A percentile compares a stretch with the other conserved stretches of the same genome.
Evolutionary conservation across 2,797 vertebrate species (phyloP).

Genomic region (Oreonectes daqikongensis): DNA sequence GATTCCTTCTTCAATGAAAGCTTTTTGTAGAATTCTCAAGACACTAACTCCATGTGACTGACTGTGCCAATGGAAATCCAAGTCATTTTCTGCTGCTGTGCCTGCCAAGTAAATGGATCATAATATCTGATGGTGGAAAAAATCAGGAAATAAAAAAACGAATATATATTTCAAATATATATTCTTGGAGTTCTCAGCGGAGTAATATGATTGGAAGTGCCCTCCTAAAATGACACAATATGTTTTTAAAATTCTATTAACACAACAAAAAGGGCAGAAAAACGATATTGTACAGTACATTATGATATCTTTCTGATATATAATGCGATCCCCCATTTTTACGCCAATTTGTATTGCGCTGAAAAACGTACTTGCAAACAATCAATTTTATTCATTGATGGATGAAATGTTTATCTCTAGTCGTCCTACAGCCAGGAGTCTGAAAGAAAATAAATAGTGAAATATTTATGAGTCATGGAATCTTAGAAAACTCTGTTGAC

Average conservation of each 20-base stretch:
- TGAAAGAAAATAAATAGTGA: background rate
- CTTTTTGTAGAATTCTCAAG: slow-evolving; percentile 16
- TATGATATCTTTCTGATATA: background rate
- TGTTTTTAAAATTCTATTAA: background rate
- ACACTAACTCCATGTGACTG: slow-evolving; percentile 11
- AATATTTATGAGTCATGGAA: background rate
- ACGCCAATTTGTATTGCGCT: too few relatives aligned
- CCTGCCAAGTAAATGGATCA: slow-evolving; percentile 6
- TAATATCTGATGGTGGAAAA: slow-evolving; percentile 24
- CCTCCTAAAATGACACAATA: background rate
- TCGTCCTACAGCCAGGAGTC: background rate
- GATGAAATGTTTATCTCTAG: background rate
- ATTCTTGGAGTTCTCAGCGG: background rate
- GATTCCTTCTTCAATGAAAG: background rate
- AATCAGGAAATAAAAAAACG: background rate
- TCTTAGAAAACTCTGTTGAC: background rate
- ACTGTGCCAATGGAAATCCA: slow-evolving; percentile 11
- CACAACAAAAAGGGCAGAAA: background rate
- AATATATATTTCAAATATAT: background rate
- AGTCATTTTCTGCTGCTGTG: slow-evolving; percentile 22
- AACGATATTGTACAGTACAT: background rate
- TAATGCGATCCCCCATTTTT: background rate
- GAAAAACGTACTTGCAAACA: background rate
- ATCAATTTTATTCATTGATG: background rate
- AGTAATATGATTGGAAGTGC: background rate